A percentile compares a stretch with the other conserved stretches of the same genome.
phyloP scores from a whole-genome alignment of 2,113 vertebrate genomes.

The Actinemys pallida region DNA sequence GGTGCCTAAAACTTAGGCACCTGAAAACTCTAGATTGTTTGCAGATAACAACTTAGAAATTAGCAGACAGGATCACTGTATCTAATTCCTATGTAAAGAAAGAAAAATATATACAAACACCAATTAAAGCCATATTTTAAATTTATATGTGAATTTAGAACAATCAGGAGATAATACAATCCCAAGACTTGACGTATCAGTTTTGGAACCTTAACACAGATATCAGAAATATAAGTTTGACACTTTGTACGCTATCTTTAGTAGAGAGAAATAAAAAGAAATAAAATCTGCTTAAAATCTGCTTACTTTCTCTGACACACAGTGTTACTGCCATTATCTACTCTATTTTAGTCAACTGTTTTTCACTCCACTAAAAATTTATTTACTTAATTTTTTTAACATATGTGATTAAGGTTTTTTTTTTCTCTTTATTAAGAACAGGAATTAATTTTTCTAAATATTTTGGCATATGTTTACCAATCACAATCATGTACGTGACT shows the following conservation, averaged over 20 bases:
- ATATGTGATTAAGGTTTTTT: too few relatives aligned
- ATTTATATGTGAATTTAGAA: background rate
- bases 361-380: background rate
- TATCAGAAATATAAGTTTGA: too few relatives aligned
- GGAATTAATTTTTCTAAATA: background rate
- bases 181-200: background rate
- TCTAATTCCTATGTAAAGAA: background rate
- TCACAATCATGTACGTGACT: background rate
- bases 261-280: too few relatives aligned
- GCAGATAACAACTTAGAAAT: background rate
- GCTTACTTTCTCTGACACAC: background rate
- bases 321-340: background rate
- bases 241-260: too few relatives aligned
- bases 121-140: background rate
- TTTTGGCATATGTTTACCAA: background rate
- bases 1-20: background rate
- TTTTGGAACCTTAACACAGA: background rate
- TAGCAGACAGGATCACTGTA: background rate
- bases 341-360: background rate
- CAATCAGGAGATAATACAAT: background rate
- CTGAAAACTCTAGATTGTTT: background rate
- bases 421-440: background rate
- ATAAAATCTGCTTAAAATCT: too few relatives aligned
- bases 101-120: background rate
- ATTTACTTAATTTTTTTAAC: background rate